Percentiles rank a stretch among this genome's conserved stretches.
Conservation (phyloP, 2,797 vertebrate species). For the Rhynchonycteris naso region DNA sequence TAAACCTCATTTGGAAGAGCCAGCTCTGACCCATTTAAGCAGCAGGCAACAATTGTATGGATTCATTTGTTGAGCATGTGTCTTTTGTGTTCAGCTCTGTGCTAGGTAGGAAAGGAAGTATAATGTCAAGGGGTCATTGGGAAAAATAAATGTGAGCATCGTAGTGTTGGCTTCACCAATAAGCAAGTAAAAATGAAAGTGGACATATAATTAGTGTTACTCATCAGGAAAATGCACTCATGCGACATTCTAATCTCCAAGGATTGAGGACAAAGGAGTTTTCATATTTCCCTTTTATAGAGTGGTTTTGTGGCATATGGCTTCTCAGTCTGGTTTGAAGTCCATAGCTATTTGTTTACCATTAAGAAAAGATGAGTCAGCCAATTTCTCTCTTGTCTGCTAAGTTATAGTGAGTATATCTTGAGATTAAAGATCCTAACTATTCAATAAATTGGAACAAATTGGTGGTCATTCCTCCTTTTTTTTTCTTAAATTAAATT, state of each 20-base stretch:
- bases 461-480: neutral
- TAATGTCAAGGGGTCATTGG: neutral
- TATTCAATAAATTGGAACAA: neutral
- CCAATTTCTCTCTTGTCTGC: constrained; percentile 19
- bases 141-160: neutral
- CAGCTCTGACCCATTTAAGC: neutral
- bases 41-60: neutral
- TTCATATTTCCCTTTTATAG: constrained; percentile 17
- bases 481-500: constrained; percentile 37
- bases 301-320: neutral
- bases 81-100: constrained; percentile 24
- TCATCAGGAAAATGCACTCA: constrained; percentile 32
- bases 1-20: constrained; percentile 1
- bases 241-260: neutral
- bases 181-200: neutral
- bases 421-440: neutral
- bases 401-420: neutral
- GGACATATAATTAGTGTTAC: neutral
- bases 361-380: neutral
- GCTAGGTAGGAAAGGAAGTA: neutral
- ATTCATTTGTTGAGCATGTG: neutral
- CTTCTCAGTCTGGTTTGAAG: neutral
- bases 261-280: constrained; percentile 37
- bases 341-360: constrained; percentile 13
- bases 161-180: neutral